These are phyloP conservation scores for Sylvicola cinctus DNA, from an alignment of 2,888 invertebrate genomes.

Conservation along the genomic window DNA sequence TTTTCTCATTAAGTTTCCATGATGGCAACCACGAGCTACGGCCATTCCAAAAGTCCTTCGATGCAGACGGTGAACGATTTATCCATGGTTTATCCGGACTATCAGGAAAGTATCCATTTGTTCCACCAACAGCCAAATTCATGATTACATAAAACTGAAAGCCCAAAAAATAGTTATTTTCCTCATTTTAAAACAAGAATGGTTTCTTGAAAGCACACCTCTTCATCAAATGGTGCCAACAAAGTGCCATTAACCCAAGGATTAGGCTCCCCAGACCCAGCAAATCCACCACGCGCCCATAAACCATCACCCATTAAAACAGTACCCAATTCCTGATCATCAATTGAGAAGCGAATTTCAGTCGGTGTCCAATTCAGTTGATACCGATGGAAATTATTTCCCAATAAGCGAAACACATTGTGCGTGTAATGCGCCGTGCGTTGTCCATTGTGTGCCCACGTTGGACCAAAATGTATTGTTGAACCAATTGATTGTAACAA, in stretches of 20 bases:
- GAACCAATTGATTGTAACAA: no score
- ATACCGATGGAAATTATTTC: constrained; percentile 38
- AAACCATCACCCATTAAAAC: constrained; percentile 34
- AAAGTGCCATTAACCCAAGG: constrained; percentile 32
- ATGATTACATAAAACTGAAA: constrained; percentile 40
- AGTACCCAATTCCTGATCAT: constrained; percentile 31
- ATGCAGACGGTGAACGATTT: constrained; percentile 2
- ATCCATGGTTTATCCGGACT: constrained; percentile 1
- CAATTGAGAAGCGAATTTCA: constrained; percentile 18
- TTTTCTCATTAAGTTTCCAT: constrained; percentile 10
- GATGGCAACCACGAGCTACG: constrained; percentile 4
- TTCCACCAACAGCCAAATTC: constrained; percentile 46
- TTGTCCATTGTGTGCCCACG: no score
- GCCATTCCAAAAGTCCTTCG: constrained; percentile 4
- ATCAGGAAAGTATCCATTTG: constrained; percentile 41
- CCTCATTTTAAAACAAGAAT: no score
- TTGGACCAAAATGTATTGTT: constrained; percentile 50
- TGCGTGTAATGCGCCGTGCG: no score
- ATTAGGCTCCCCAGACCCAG: constrained; percentile 19
- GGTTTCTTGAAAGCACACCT: constrained; percentile 14
- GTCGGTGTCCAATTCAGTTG: constrained; percentile 42
- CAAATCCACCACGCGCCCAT: constrained; percentile 40
- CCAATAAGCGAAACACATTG: constrained; percentile 25
- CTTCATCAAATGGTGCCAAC: constrained; percentile 48
- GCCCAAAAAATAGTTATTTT: no score